Base-by-base conservation (phyloP, 1,140 invertebrate species). In the Procambarus virginalis region DNA sequence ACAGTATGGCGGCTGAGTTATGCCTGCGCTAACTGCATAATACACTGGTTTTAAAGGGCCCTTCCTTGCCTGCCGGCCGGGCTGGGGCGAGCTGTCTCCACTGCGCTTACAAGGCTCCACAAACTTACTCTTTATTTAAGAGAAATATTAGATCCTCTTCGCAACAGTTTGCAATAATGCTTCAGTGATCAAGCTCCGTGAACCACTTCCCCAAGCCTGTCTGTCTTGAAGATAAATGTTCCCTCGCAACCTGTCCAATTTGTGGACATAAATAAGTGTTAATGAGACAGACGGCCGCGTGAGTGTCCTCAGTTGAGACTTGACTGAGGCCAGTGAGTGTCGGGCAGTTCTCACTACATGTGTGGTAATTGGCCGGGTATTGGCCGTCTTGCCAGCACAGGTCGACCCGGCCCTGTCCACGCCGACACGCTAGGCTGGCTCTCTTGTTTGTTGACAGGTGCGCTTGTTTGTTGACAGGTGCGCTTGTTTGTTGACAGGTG, bases 1-100 rank as follows among this genome's bases (percentile, higher is more conserved):
- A 48, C 49, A 51, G 48, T 3, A 10, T 3, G 68, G 5, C 9
- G 17, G 3, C 34, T 84, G 83, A 84, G 51, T 70, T 34, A 84
- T 58, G 70, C 22, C 46, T 55, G 68, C 20, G 46, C 68, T 49
- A 17, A 17, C 70, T 84, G 68, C 70, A 75, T 75, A 84, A 84
- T 84, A 73, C 5, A 73, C 20, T 73, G 22, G n/a, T 6, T n/a
- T 34, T 22, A 64, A 14, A 64, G 6, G 3, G 10, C 60, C 60
- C 60, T 64, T 20, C 60, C 60, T 17, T 4, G 60, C 20, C 20
- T 64, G 60, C 9, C 60, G n/a, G n/a, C 20, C 60, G 17, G 6
- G 51, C 51, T 12, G 12, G 51, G 6, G 51, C 51, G 60, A 64
- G 9, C 12, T 14, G 12, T 64, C 60, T 20, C 10, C 60, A 17